Conservation (phyloP, 2,113 vertebrate genomes). For the Montifringilla adamsi region DNA sequence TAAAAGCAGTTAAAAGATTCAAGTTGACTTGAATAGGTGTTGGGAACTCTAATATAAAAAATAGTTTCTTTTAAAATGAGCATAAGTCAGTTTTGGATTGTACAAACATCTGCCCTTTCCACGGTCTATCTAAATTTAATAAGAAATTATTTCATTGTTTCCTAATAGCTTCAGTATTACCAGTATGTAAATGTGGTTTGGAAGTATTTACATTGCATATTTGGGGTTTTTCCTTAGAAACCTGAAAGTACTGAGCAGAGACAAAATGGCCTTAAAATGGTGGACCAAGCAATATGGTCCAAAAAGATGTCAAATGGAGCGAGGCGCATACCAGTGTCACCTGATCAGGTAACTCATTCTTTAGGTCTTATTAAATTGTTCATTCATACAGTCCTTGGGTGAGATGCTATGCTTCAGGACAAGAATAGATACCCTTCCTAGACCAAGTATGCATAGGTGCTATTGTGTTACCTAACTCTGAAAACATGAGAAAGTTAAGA, state of each 20-base stretch:
- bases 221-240: conserved; percentile 74
- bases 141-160: background rate
- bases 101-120: background rate
- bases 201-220: background rate
- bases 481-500: background rate
- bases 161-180: background rate
- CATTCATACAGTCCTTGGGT: background rate
- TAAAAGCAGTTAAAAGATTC: background rate
- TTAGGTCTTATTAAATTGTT: background rate
- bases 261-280: conserved; percentile 98
- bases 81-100: accelerated
- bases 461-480: background rate
- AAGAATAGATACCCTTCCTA: background rate
- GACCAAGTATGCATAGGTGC: background rate
- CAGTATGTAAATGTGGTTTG: background rate
- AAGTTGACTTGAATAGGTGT: background rate
- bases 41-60: background rate
- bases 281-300: conserved; percentile 99
- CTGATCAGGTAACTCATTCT: conserved; percentile 85
- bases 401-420: background rate
- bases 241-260: conserved; percentile 95
- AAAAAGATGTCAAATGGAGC: conserved; percentile 99
- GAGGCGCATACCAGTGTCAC: conserved; percentile 89
- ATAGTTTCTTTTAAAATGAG: background rate
- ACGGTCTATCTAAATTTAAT: background rate